These are phyloP conservation scores for Polietes domitor DNA, from an alignment of 2,888 invertebrate species.

Conservation along the genomic window DNA sequence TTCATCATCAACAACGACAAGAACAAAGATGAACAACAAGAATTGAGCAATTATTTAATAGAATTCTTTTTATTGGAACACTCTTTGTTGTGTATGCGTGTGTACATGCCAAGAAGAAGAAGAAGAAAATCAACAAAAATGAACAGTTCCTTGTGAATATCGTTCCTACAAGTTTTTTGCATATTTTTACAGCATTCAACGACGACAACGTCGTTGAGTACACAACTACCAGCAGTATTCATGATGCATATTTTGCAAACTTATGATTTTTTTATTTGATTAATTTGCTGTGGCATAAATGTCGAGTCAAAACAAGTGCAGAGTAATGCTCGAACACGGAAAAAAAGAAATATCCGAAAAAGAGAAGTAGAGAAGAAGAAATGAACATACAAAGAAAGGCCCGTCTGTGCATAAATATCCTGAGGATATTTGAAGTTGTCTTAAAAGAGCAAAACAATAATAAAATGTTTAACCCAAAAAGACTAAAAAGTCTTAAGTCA, in stretches of 20 bases:
- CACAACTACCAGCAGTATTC: not conserved
- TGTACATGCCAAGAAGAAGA: not conserved
- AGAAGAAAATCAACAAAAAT: not conserved
- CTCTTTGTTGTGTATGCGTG: not conserved
- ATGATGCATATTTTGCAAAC: not conserved
- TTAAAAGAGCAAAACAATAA: slow-evolving; percentile 47
- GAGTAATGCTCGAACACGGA: too few species aligned
- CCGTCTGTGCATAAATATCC: slow-evolving; percentile 46
- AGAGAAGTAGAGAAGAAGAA: not conserved
- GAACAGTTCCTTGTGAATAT: too few species aligned
- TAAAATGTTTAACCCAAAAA: slow-evolving; percentile 38
- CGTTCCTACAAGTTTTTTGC: not conserved
- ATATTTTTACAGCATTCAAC: not conserved
- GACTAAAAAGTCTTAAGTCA: not conserved
- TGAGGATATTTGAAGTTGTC: slow-evolving; percentile 63
- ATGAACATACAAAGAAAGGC: not conserved
- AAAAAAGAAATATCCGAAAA: not conserved
- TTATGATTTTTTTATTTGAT: not conserved
- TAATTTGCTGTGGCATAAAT: slow-evolving; percentile 55
- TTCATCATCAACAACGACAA: too few species aligned
- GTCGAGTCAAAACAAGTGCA: slow-evolving; percentile 44
- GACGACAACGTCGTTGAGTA: not conserved
- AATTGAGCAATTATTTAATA: slow-evolving; percentile 48
- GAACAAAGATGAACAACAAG: not conserved
- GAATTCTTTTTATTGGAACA: slow-evolving; percentile 33